Base-by-base conservation (phyloP, 2,888 invertebrate species). In the Pomacea canaliculata region DNA sequence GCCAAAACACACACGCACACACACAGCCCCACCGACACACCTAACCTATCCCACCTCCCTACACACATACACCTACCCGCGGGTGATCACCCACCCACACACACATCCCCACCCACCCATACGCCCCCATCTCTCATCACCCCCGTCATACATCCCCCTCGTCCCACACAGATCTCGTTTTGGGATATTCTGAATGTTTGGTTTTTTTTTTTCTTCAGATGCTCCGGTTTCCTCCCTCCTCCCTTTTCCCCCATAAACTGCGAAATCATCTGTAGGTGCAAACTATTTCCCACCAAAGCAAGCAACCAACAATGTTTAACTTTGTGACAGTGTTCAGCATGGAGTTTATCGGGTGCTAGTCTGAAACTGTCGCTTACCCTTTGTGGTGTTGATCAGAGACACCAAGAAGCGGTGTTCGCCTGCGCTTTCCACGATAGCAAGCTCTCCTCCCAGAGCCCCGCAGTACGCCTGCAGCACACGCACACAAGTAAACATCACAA, bases 401-500 rank as follows among this genome's bases (percentile, higher is more conserved):
- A 74, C 69, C 12, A 74, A 23, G 27, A 74, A 74, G 23, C 59
- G 56, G 8, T 74, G 74, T 46, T 74, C 74, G 16, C 73, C 69
- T 23, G n/a, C n/a, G 9, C 74, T 74, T n/a, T 74, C 74, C 19
- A 74, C 60, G 8, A 74, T 27, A 5, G 74, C 74, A 4, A 74
- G 73, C 18, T 74, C 74, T 5, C 68, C 68, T 48, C 62, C 68
- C 74, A 74, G 68, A 60, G 74, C 74, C 2, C 48, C 48, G 49
- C 74, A 74, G 69, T 74, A 74, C 0, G 60, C 68, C 74, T 74
- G 69, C 23, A 7, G 27, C n/a, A 27, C 9, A 37, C 3, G 4
- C 37, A 37, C 4, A 37, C 3, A 37, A 60, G 60, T n/a, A 16
- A 60, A n/a, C 7, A n/a, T 5, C 60, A n/a, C 3, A n/a, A n/a